Conservation (phyloP, 1,140 invertebrate species). For the Megathymus violae region DNA sequence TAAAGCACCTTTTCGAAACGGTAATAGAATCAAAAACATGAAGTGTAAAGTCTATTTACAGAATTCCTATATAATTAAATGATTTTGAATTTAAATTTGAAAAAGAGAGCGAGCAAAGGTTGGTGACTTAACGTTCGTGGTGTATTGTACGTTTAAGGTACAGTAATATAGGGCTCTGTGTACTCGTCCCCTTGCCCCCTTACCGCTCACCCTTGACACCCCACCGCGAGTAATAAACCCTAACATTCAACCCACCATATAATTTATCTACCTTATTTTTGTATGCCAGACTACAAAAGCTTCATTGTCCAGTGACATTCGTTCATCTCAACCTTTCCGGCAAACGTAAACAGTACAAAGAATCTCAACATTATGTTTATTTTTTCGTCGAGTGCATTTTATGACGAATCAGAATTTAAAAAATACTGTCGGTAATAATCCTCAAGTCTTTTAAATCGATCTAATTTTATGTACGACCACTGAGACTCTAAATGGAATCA, state of each 20-base stretch:
- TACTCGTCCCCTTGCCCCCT: background rate
- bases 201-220: constrained; percentile 1
- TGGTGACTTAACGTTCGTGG: too few relatives aligned
- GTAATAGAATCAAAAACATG: too few relatives aligned
- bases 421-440: background rate
- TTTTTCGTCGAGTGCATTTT: background rate
- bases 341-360: background rate
- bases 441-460: background rate
- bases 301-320: constrained; percentile 19
- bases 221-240: constrained; percentile 1
- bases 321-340: constrained; percentile 1
- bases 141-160: background rate
- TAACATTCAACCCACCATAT: background rate
- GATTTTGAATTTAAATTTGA: too few relatives aligned
- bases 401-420: background rate
- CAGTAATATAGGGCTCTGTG: background rate
- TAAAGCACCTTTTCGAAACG: too few relatives aligned
- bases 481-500: background rate
- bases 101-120: too few relatives aligned
- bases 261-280: constrained; percentile 1
- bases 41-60: too few relatives aligned
- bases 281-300: background rate
- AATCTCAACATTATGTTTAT: background rate
- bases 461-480: background rate
- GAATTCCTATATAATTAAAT: too few relatives aligned